Evolutionary conservation across 2,888 invertebrate species (phyloP), one percentile per base, ranked within the genome.

Genomic region (Polydesmus complanatus): DNA sequence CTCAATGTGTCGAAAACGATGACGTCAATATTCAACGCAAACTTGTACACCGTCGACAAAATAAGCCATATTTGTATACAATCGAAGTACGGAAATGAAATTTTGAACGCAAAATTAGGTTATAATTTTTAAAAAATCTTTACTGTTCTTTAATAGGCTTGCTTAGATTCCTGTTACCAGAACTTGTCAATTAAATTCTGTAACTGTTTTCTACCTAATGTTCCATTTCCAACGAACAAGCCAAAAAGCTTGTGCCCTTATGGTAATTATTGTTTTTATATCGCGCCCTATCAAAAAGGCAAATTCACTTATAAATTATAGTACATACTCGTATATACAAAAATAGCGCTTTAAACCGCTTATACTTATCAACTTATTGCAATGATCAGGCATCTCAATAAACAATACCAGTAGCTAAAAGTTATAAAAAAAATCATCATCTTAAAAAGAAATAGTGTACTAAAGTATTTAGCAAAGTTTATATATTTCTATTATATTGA

Each of bases 31-130:
- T 25, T 14, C 22, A 23, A 19, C n/a, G 3, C 5, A 2, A 1
- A 5, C 21, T 22, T 11, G 11, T 59, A 5, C 51, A 59, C 26
- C 2, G 47, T 27, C 21, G 1, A 0, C 22, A 26, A 1, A 14
- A 54, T 18, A 54, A 48, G 21, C 59, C 59, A 1, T 59, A 59
- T 23, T n/a, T 23, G 3, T 59, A 59, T 26, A 54, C 59, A 18
- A 18, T 54, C 47, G 59, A 59, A 8, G 59, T 59, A 27, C 27
- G 37, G 14, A n/a, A n/a, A n/a, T n/a, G n/a, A n/a, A n/a, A 14
- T 37, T 8, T 37, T 37, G 5, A 37, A 8, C 14, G 14, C 37
- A 37, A 37, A 8, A 37, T 37, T 8, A 37, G 37, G 5, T 37
- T 37, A 37, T 37, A 37, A 37, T 5, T 37, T 37, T 8, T 37